Evolutionary conservation across 2,888 invertebrate species (phyloP).

Genomic region (Trichopria drosophilae): DNA sequence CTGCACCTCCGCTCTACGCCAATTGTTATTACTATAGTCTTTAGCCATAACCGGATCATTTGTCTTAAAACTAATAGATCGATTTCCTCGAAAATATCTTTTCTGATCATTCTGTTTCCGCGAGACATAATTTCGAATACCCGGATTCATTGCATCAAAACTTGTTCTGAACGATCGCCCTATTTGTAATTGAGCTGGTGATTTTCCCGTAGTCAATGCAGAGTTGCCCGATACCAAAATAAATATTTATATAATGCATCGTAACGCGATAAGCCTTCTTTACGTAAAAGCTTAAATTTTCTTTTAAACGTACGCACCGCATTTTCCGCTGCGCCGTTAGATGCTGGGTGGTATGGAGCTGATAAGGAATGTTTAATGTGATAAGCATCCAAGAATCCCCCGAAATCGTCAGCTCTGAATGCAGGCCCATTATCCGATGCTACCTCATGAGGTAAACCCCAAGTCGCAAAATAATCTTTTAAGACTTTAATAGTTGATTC

Average conservation of each 20-base stretch:
- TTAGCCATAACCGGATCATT: conserved; percentile 11
- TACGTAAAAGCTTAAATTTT: conserved; percentile 5
- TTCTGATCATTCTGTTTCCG: conserved; percentile 4
- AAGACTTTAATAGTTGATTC: conserved; percentile 12
- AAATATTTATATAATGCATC: conserved; percentile 15
- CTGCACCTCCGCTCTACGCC: conserved; percentile 1
- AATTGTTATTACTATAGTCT: conserved; percentile 6
- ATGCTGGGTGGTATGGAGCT: conserved; percentile 21
- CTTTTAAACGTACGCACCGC: conserved; percentile 21
- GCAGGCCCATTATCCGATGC: conserved; percentile 31
- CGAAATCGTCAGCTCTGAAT: conserved; percentile 15
- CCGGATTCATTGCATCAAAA: conserved; percentile 12
- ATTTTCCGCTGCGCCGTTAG: no score
- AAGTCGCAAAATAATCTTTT: conserved; percentile 15
- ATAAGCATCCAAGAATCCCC: neutral
- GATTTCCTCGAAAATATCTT: conserved; percentile 10
- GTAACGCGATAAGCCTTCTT: neutral
- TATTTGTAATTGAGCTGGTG: conserved; percentile 21
- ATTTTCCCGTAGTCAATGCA: conserved; percentile 20
- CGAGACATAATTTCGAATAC: conserved; percentile 8
- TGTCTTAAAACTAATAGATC: conserved; percentile 1
- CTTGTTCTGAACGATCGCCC: conserved; percentile 13
- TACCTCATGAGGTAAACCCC: conserved; percentile 20
- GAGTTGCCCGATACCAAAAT: conserved; percentile 20
- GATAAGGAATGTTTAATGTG: conserved; percentile 14